A percentile compares a stretch with the other conserved stretches of the same genome.
These are phyloP conservation scores for Baryphthengus martii DNA, from an alignment of 2,113 vertebrate species.

Conservation along the genomic window DNA sequence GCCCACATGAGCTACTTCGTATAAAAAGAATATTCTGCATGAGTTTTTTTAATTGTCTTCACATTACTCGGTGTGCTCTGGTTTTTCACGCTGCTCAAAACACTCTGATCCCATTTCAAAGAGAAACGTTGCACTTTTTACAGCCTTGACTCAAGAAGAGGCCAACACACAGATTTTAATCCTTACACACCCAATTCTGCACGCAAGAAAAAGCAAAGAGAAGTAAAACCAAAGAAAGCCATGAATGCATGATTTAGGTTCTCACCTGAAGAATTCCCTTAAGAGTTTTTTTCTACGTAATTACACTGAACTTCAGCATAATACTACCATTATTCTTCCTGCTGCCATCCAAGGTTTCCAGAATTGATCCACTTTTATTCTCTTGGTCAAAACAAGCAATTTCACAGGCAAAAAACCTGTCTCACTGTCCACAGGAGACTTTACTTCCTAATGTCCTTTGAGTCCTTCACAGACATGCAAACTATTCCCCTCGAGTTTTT, in stretches of 20 bases:
- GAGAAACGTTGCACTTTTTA: background rate
- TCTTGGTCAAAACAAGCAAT: background rate
- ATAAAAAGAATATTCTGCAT: background rate
- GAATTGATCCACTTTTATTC: background rate
- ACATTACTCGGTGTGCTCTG: background rate
- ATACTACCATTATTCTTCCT: fast-evolving
- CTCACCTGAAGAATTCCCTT: background rate
- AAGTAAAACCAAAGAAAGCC: background rate
- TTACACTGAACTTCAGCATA: background rate
- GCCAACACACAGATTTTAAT: background rate
- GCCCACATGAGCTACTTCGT: background rate
- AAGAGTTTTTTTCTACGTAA: background rate
- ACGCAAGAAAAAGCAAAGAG: background rate
- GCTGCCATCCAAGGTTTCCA: background rate
- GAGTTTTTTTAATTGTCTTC: background rate
- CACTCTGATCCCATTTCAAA: background rate
- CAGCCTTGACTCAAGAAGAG: background rate
- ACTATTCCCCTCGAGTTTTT: background rate
- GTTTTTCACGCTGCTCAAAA: background rate
- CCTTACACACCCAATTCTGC: background rate
- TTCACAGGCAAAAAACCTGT: background rate
- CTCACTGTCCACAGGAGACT: background rate
- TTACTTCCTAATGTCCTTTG: background rate
- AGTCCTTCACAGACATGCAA: background rate
- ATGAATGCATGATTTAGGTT: background rate